Percentiles rank a stretch among this genome's conserved stretches.
phyloP scores from a whole-genome alignment of 2,113 vertebrate genomes.

The Tychaedon coryphoeus region DNA sequence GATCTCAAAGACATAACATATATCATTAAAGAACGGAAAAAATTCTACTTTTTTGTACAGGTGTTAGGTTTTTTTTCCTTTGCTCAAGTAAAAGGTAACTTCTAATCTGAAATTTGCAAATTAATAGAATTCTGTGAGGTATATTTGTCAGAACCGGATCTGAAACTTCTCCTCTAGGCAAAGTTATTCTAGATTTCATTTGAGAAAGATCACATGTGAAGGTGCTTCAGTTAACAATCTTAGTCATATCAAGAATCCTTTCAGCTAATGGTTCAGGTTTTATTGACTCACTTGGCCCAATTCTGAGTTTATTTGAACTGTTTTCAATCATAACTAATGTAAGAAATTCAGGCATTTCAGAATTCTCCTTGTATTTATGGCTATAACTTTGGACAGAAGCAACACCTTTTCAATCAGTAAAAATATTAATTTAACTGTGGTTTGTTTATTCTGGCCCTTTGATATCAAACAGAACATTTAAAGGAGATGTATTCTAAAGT shows the following conservation, averaged over 20 bases:
- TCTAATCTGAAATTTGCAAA: not conserved
- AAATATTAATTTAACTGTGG: not conserved
- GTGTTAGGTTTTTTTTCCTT: not conserved
- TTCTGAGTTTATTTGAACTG: not conserved
- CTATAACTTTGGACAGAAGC: not conserved
- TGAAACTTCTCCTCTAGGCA: not conserved
- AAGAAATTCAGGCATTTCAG: not conserved
- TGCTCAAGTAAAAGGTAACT: not conserved
- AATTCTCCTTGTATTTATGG: not conserved
- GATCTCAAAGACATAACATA: not conserved
- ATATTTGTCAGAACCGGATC: not conserved
- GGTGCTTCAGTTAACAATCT: not conserved
- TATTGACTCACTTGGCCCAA: not conserved
- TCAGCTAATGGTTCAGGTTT: not conserved
- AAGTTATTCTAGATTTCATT: not conserved
- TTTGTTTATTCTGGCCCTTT: not conserved
- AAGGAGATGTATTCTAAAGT: not conserved
- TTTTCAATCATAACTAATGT: not conserved
- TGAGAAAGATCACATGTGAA: not conserved
- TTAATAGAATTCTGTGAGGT: not conserved
- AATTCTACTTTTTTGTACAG: not conserved
- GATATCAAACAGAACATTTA: not conserved
- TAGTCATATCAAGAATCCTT: not conserved
- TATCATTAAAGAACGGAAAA: not conserved
- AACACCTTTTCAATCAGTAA: not conserved